Percentiles rank a stretch among this genome's conserved stretches.
Evolutionary conservation across 2,888 invertebrate genomes (phyloP).

Genomic region (Hylaea fasciaria): DNA sequence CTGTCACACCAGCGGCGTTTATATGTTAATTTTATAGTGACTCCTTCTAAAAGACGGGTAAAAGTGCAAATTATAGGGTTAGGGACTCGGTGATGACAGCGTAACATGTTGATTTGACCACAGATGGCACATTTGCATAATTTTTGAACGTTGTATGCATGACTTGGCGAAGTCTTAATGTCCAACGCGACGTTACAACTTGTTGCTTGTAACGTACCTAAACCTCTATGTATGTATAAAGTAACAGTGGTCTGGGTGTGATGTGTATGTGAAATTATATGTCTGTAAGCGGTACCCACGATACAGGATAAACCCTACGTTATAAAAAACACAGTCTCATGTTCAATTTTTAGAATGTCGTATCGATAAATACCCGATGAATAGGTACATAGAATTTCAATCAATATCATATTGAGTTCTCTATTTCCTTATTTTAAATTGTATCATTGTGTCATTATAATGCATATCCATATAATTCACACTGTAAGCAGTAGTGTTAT

Average conservation of each 20-base stretch:
- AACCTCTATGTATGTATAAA: not conserved
- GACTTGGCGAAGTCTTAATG: conserved; percentile 31
- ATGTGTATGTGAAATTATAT: too few species aligned
- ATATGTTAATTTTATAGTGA: conserved; percentile 76
- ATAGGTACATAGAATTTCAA: too few species aligned
- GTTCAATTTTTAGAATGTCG: too few species aligned
- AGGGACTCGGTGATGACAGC: conserved; percentile 54
- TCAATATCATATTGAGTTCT: too few species aligned
- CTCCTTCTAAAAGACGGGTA: conserved; percentile 72
- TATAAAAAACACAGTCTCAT: not conserved
- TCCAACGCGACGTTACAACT: conserved; percentile 36
- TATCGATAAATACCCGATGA: too few species aligned
- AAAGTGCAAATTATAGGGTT: conserved; percentile 69
- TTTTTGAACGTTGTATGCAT: conserved; percentile 58
- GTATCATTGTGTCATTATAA: too few species aligned
- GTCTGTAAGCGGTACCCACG: too few species aligned
- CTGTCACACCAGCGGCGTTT: conserved; percentile 59
- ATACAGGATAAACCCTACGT: too few species aligned
- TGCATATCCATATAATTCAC: too few species aligned
- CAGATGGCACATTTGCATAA: conserved; percentile 73
- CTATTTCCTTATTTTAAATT: too few species aligned
- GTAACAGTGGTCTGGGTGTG: too few species aligned
- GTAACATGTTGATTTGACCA: conserved; percentile 59
- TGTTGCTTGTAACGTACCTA: conserved; percentile 39
- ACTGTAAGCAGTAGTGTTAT: too few species aligned